These are phyloP conservation scores for Petaurus breviceps DNA, from an alignment of 2,113 vertebrate genomes.

Conservation along the genomic window DNA sequence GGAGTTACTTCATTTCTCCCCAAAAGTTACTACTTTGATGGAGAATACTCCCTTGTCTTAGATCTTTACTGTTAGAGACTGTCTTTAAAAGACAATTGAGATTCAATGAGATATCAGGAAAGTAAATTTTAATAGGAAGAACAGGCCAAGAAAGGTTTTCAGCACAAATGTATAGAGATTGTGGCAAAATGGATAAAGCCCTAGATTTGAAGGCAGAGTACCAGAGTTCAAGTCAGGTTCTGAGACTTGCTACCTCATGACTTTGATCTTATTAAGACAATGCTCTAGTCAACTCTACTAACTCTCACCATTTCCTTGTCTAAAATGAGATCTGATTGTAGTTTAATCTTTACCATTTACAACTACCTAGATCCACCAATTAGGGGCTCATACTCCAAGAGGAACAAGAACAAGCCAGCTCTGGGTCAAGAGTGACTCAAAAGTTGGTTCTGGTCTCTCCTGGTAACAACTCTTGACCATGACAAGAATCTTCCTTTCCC, in stretches of 20 bases:
- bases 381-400: slow-evolving; percentile 16
- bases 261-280: not conserved
- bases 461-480: not conserved
- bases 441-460: not conserved
- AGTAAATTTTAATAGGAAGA: not conserved
- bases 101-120: not conserved
- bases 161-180: not conserved
- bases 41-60: not conserved
- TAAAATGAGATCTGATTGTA: not conserved
- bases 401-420: not conserved
- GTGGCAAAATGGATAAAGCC: not conserved
- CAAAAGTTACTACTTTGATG: not conserved
- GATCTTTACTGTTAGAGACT: not conserved
- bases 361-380: not conserved
- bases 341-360: not conserved
- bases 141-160: not conserved
- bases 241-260: not conserved
- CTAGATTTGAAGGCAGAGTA: not conserved
- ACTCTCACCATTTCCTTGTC: not conserved
- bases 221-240: not conserved
- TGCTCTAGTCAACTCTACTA: not conserved
- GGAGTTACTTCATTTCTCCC: not conserved
- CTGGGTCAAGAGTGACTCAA: not conserved
- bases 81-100: not conserved
- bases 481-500: not conserved